phyloP scores from a whole-genome alignment of 2,113 vertebrate genomes.

The Pseudorasbora parva region DNA sequence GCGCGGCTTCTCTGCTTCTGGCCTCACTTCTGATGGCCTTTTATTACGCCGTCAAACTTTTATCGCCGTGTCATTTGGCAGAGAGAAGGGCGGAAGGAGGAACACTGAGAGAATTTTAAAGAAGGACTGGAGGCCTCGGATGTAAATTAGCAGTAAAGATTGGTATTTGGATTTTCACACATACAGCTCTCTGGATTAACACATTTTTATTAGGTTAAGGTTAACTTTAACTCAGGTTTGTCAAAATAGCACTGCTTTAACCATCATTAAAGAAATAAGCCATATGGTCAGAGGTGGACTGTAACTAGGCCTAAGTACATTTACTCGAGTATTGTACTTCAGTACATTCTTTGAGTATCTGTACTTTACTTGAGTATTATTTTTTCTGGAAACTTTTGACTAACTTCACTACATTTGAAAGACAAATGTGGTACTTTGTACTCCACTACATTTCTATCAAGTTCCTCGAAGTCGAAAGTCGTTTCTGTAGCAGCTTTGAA shows the following conservation, averaged over 20 bases:
- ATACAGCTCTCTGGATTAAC: not conserved
- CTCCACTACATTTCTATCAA: too few relatives aligned
- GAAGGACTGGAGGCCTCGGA: not conserved
- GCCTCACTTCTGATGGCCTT: conserved; percentile 9
- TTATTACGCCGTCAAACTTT: conserved; percentile 5
- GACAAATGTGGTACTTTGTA: too few relatives aligned
- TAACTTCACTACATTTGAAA: too few relatives aligned
- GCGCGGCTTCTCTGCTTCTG: not conserved
- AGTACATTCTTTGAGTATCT: too few relatives aligned
- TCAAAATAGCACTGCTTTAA: not conserved
- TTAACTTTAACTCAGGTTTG: not conserved
- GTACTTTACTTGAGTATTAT: too few relatives aligned
- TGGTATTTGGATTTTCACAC: not conserved
- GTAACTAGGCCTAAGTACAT: too few relatives aligned
- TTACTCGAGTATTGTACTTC: too few relatives aligned
- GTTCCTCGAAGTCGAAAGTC: too few relatives aligned
- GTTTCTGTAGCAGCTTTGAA: too few relatives aligned
- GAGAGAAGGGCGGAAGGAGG: not conserved
- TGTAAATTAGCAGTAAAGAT: conserved; percentile 3
- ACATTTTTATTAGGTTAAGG: not conserved
- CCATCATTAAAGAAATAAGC: not conserved
- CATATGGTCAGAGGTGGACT: too few relatives aligned
- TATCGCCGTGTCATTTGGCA: conserved; percentile 26
- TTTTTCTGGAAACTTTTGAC: too few relatives aligned
- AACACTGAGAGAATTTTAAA: conserved; percentile 12